Percentiles rank a stretch among this genome's conserved stretches.
These are phyloP conservation scores for Mesorhabditis sp. DNA, from an alignment of 2,888 invertebrate genomes.

Conservation along the genomic window DNA sequence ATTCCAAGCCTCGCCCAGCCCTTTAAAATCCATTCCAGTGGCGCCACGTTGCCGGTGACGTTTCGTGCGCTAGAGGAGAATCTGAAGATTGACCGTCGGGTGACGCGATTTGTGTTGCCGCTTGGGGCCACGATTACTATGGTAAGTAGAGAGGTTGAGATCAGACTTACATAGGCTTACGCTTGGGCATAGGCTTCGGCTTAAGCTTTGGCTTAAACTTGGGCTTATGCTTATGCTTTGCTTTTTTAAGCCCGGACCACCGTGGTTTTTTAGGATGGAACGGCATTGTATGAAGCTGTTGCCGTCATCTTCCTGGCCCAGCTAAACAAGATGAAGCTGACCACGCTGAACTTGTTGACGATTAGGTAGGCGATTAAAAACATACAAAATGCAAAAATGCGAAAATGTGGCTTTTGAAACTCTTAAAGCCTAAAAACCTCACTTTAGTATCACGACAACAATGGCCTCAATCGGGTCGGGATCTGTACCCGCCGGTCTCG, in stretches of 20 bases:
- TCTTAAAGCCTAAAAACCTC: neutral
- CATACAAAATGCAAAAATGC: slow-evolving; percentile 4
- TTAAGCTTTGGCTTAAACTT: no score
- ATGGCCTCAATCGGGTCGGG: slow-evolving; percentile 71
- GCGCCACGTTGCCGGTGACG: slow-evolving; percentile 89
- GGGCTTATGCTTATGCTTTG: neutral
- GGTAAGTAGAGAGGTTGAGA: slow-evolving; percentile 17
- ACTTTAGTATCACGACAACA: slow-evolving; percentile 67
- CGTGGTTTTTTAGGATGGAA: slow-evolving; percentile 44
- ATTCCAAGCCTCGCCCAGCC: neutral
- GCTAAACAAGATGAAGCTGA: slow-evolving; percentile 75
- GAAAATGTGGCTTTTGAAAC: neutral
- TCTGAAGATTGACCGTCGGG: slow-evolving; percentile 74
- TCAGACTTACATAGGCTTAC: neutral
- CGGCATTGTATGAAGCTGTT: slow-evolving; percentile 83
- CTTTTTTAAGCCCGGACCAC: neutral
- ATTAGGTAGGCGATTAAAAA: slow-evolving; percentile 73
- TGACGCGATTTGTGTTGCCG: slow-evolving; percentile 90
- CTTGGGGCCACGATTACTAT: slow-evolving; percentile 92
- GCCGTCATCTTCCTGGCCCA: slow-evolving; percentile 97
- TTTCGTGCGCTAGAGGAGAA: slow-evolving; percentile 83
- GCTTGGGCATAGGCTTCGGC: neutral
- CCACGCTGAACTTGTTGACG: slow-evolving; percentile 81
- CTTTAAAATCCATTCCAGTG: slow-evolving; percentile 31
- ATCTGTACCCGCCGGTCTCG: slow-evolving; percentile 70